phyloP scores from a whole-genome alignment of 2,888 invertebrate genomes.

The Syrista parreyssii region DNA sequence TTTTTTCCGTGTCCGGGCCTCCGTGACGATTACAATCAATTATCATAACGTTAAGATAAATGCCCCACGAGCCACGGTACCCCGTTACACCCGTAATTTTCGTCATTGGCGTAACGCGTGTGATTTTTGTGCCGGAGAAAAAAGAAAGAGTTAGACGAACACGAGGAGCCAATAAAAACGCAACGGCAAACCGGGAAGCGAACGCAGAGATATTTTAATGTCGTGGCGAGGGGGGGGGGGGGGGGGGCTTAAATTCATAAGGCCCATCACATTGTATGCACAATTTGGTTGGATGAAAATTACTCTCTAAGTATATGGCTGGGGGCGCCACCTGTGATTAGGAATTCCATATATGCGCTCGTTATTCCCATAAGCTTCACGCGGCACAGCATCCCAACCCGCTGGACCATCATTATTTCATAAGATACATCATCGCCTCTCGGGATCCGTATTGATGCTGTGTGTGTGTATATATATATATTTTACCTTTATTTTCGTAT shows the following conservation, averaged over 20 bases:
- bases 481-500: neutral
- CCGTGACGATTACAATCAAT: neutral
- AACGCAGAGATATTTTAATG: neutral
- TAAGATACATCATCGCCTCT: neutral
- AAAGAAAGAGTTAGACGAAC: neutral
- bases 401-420: neutral
- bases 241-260: neutral
- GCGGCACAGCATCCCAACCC: neutral
- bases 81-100: neutral
- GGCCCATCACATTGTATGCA: neutral
- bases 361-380: neutral
- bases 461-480: no score
- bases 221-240: no score
- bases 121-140: neutral
- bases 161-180: neutral
- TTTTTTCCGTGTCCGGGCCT: neutral
- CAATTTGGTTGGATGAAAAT: slow-evolving; percentile 1
- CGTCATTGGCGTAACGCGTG: neutral
- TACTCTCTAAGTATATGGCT: neutral
- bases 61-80: neutral
- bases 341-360: neutral
- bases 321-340: neutral
- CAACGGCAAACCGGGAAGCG: neutral
- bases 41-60: neutral
- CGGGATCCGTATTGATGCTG: neutral